A percentile compares a stretch with the other conserved stretches of the same genome.
These are phyloP conservation scores for Pterostichus niger DNA, from an alignment of 2,888 invertebrate genomes.

Conservation along the genomic window DNA sequence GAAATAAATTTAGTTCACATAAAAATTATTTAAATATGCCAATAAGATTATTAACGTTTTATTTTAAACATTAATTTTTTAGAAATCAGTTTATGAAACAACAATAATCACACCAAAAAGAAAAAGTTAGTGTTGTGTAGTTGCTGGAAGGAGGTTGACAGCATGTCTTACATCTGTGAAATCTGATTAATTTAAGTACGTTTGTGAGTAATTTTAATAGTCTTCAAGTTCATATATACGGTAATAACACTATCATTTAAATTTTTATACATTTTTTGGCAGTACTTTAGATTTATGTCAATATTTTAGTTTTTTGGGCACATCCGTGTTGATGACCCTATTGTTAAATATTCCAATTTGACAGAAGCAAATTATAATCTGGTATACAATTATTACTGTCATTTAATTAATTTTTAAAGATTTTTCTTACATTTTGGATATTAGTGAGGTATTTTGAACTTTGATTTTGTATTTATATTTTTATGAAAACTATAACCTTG, in stretches of 20 bases:
- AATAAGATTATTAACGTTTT: constrained; percentile 11
- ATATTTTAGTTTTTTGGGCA: constrained; percentile 34
- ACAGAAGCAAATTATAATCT: constrained; percentile 36
- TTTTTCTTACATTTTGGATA: not conserved
- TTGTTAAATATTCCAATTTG: constrained; percentile 53
- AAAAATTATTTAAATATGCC: constrained; percentile 35
- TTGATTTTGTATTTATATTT: constrained; percentile 11
- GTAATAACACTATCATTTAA: constrained; percentile 40
- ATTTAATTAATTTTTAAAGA: constrained; percentile 24
- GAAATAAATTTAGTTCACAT: constrained; percentile 27
- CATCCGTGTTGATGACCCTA: constrained; percentile 63
- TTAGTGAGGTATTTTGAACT: constrained; percentile 7
- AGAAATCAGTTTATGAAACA: not conserved
- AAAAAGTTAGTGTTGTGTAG: constrained; percentile 50
- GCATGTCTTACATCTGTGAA: constrained; percentile 62
- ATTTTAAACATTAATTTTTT: not conserved
- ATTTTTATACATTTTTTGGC: not conserved
- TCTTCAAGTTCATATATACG: constrained; percentile 46
- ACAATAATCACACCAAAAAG: not conserved
- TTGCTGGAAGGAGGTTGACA: constrained; percentile 54
- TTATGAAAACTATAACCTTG: constrained; percentile 30
- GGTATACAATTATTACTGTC: not conserved
- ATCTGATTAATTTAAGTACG: constrained; percentile 38
- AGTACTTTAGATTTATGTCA: constrained; percentile 6
- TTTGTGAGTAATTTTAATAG: constrained; percentile 53